These are phyloP conservation scores for Zaprionus tsacasi DNA, from an alignment of 1,140 invertebrate species.

Conservation along the genomic window DNA sequence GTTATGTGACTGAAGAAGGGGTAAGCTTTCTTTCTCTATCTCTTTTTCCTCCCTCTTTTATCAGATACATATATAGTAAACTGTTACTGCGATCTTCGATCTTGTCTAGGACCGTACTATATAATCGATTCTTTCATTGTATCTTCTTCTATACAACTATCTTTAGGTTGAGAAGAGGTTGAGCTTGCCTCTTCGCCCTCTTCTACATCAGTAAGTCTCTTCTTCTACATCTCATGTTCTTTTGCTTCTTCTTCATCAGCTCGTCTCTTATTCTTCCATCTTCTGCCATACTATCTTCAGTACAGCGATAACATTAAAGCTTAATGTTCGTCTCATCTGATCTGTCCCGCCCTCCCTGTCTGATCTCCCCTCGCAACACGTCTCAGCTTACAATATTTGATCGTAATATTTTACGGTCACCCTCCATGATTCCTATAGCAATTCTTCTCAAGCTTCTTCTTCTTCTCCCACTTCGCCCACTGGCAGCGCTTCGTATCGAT, in stretches of 20 bases:
- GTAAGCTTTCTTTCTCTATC: neutral
- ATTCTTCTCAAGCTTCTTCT: neutral
- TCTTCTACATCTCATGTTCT: neutral
- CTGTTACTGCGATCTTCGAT: neutral
- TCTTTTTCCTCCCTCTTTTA: neutral
- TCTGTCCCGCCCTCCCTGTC: neutral
- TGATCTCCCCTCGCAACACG: neutral
- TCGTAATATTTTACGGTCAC: conserved; percentile 72
- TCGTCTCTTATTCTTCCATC: conserved; percentile 15
- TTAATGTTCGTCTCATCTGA: conserved; percentile 48
- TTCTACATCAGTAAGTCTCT: no score
- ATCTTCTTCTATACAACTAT: neutral
- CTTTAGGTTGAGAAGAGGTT: no score
- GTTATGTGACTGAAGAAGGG: no score
- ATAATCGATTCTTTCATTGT: neutral
- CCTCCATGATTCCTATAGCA: conserved; percentile 1
- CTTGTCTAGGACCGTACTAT: neutral
- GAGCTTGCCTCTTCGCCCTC: conserved; percentile 17
- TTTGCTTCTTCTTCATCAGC: neutral
- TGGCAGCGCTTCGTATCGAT: conserved; percentile 36
- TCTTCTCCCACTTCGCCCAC: conserved; percentile 2
- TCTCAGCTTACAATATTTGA: conserved; percentile 66
- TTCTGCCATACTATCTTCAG: conserved; percentile 19
- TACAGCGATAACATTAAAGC: conserved; percentile 45
- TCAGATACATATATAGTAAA: neutral